phyloP scores from a whole-genome alignment of 1,140 invertebrate species.

The Cataglyphis hispanica region DNA sequence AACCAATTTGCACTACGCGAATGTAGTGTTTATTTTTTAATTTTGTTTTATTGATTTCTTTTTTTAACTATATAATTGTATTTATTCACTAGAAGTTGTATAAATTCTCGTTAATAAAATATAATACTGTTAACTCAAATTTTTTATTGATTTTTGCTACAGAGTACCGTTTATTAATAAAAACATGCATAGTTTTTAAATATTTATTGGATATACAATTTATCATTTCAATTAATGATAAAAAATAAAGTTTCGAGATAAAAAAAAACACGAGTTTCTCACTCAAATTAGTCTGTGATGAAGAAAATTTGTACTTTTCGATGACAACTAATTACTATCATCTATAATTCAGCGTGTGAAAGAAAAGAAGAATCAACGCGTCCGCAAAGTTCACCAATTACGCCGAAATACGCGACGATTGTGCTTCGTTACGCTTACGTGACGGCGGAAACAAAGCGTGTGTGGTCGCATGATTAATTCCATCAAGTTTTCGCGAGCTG shows the following conservation, averaged over 20 bases:
- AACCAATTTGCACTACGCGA: neutral
- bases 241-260: neutral
- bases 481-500: constrained; percentile 56
- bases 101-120: neutral
- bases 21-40: neutral
- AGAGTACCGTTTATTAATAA: neutral
- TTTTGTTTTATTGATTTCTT: neutral
- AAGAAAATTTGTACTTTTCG: neutral
- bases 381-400: constrained; percentile 47
- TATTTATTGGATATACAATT: neutral
- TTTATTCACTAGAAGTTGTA: neutral
- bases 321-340: neutral
- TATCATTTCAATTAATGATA: neutral
- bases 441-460: constrained; percentile 48
- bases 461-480: constrained; percentile 59
- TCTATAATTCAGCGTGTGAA: neutral
- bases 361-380: neutral
- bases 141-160: constrained; percentile 4
- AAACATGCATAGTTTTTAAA: neutral
- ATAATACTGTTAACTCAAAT: neutral
- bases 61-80: neutral
- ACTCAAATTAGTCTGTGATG: neutral
- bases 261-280: neutral
- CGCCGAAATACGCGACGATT: constrained; percentile 48
- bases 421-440: constrained; percentile 47